A percentile compares a stretch with the other conserved stretches of the same genome.
phyloP scores from a whole-genome alignment of 2,113 vertebrate genomes.

The Brachirus orientalis region DNA sequence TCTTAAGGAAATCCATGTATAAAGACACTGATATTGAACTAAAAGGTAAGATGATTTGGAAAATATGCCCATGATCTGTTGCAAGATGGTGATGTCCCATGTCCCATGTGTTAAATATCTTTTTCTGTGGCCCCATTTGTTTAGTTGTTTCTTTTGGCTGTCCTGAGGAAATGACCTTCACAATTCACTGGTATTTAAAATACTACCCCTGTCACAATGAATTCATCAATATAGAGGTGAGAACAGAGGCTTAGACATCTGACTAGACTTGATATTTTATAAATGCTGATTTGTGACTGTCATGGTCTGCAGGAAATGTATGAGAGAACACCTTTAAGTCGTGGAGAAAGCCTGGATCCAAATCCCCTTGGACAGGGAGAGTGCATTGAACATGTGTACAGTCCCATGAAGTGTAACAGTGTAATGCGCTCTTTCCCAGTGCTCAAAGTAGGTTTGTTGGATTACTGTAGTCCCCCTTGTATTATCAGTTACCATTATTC shows the following conservation, averaged over 20 bases:
- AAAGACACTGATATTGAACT: conserved; percentile 85
- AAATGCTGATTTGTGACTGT: conserved; percentile 15
- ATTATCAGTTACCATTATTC: not conserved
- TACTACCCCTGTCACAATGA: conserved; percentile 88
- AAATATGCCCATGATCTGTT: not conserved
- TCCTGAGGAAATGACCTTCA: conserved; percentile 77
- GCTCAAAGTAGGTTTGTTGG: conserved; percentile 75
- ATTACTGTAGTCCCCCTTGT: not conserved
- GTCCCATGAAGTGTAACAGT: conserved; percentile 72
- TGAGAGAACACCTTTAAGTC: conserved; percentile 63
- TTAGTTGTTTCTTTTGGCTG: conserved; percentile 83
- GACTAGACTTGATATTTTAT: not conserved
- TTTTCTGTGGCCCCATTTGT: conserved; percentile 24
- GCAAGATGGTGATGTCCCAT: not conserved
- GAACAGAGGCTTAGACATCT: conserved; percentile 35
- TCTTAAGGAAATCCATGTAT: conserved; percentile 88
- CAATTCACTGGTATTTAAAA: conserved; percentile 85
- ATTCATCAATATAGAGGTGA: conserved; percentile 86
- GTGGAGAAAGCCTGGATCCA: conserved; percentile 72
- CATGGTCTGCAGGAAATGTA: conserved; percentile 80
- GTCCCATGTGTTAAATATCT: not conserved
- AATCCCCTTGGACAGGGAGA: conserved; percentile 76
- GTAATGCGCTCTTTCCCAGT: conserved; percentile 74
- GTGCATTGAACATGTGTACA: conserved; percentile 80
- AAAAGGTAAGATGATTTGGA: conserved; percentile 77